Conservation (phyloP, 2,888 invertebrate species). For the Oscheius sp. region DNA sequence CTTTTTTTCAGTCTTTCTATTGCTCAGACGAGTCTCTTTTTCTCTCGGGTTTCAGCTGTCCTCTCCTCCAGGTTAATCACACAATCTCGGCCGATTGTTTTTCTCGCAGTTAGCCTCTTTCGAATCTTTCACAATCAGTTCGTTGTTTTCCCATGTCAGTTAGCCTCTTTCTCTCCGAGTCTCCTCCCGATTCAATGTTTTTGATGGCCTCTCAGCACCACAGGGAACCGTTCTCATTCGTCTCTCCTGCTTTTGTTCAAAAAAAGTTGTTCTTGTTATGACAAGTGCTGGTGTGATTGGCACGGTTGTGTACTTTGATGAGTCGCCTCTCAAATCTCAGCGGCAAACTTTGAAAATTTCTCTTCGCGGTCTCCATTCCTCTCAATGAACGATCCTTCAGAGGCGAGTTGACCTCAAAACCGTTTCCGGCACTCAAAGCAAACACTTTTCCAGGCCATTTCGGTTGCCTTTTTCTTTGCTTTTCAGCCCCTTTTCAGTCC, state of each 20-base stretch:
- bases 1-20: neutral
- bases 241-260: neutral
- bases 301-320: conserved; percentile 23
- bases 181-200: too few relatives aligned
- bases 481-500: neutral
- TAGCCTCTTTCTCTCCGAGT: too few relatives aligned
- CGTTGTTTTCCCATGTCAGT: too few relatives aligned
- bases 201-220: neutral
- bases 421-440: conserved; percentile 3
- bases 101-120: too few relatives aligned
- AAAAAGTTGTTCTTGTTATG: neutral
- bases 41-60: too few relatives aligned
- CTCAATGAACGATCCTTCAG: conserved; percentile 7
- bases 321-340: conserved; percentile 26
- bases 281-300: neutral
- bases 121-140: too few relatives aligned
- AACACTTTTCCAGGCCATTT: conserved; percentile 13
- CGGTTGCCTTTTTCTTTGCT: neutral
- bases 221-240: neutral
- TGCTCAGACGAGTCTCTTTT: too few relatives aligned
- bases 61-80: too few relatives aligned
- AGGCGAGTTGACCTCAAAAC: neutral
- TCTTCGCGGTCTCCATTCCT: neutral
- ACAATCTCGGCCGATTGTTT: too few relatives aligned
- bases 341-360: conserved; percentile 5